Conservation (phyloP, 2,888 invertebrate species). For the Bugula neritina region DNA sequence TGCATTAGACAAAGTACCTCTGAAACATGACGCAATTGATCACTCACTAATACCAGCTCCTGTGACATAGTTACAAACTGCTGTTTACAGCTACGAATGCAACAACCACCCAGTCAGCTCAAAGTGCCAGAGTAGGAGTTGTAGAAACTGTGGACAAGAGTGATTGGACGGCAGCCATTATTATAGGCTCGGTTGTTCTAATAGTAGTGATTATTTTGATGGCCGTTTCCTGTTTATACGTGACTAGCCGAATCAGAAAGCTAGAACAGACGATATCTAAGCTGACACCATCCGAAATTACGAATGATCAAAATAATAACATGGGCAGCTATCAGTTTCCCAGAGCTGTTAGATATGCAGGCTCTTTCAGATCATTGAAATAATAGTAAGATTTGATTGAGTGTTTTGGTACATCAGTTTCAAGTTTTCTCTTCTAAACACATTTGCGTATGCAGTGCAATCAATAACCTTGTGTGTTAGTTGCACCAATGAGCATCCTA, state of each 20-base stretch:
- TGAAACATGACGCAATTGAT: too few species aligned
- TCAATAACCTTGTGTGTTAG: too few species aligned
- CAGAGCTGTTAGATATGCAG: background rate
- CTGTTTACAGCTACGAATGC: background rate
- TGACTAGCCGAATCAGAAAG: background rate
- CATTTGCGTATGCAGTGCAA: too few species aligned
- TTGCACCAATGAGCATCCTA: too few species aligned
- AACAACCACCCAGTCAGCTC: background rate
- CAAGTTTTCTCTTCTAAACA: background rate
- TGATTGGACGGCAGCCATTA: background rate
- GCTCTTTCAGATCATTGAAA: background rate
- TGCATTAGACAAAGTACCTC: too few species aligned
- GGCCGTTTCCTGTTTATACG: background rate
- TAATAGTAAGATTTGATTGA: background rate
- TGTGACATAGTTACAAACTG: too few species aligned
- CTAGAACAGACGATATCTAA: background rate
- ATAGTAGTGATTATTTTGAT: background rate
- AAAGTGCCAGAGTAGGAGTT: background rate
- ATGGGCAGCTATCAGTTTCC: background rate
- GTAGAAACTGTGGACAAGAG: background rate
- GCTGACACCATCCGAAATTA: background rate
- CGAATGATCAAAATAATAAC: background rate
- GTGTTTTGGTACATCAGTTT: background rate
- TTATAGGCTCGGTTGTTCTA: background rate
- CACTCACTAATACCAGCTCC: too few species aligned